phyloP scores from a whole-genome alignment of 2,888 invertebrate genomes.

The Oligia fasciuncula region DNA sequence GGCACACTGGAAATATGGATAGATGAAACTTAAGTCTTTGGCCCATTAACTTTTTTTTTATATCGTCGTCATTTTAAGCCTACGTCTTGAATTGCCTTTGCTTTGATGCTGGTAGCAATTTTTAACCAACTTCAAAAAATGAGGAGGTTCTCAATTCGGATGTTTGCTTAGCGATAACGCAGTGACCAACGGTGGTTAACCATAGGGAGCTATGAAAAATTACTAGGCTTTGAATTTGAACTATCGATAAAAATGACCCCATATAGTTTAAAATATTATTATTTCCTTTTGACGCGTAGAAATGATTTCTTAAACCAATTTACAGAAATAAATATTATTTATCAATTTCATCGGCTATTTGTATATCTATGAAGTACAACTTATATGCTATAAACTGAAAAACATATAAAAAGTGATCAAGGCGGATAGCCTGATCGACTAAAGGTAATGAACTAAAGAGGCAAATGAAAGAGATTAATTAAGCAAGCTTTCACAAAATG shows the following conservation, averaged over 20 bases:
- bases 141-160: too few relatives aligned
- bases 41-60: neutral
- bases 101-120: neutral
- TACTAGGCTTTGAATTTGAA: neutral
- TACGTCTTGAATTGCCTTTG: too few relatives aligned
- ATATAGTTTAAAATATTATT: neutral
- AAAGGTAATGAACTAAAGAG: constrained; percentile 31
- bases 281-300: neutral
- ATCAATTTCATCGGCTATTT: neutral
- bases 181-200: neutral
- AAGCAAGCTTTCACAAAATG: constrained; percentile 31
- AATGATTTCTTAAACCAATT: neutral
- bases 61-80: neutral
- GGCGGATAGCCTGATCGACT: neutral
- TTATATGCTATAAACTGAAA: too few relatives aligned
- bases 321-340: too few relatives aligned
- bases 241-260: neutral
- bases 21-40: neutral
- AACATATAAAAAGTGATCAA: too few relatives aligned
- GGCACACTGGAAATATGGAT: constrained; percentile 70
- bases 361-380: too few relatives aligned
- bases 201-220: neutral
- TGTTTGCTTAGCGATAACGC: too few relatives aligned
- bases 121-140: too few relatives aligned
- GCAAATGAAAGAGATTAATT: constrained; percentile 43